These are phyloP conservation scores for Drosophila repleta DNA, from an alignment of 1,140 invertebrate genomes.

Conservation along the genomic window DNA sequence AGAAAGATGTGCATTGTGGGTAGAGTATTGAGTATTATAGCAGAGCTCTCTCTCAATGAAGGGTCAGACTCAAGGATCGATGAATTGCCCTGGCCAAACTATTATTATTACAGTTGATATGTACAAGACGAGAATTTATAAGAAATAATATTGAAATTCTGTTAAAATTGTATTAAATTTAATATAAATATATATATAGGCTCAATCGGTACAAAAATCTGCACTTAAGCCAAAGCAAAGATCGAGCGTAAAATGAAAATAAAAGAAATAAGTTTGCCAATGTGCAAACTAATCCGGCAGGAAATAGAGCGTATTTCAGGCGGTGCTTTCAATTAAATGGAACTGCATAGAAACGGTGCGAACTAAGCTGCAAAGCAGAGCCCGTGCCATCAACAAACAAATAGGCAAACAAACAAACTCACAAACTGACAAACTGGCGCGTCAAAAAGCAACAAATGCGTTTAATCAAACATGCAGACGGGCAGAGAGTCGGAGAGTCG, in stretches of 20 bases:
- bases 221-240: neutral
- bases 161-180: too few species aligned
- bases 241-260: neutral
- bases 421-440: constrained; percentile 55
- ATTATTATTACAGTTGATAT: too few species aligned
- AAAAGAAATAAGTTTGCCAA: neutral
- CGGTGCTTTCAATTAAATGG: constrained; percentile 51
- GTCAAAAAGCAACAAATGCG: constrained; percentile 79
- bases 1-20: too few species aligned
- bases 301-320: constrained; percentile 41
- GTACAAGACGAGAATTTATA: too few species aligned
- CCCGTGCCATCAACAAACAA: constrained; percentile 28
- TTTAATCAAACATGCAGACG: constrained; percentile 76
- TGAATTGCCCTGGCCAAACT: too few species aligned
- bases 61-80: too few species aligned
- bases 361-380: constrained; percentile 46
- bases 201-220: neutral
- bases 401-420: constrained; percentile 23
- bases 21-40: too few species aligned
- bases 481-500: neutral
- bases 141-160: too few species aligned
- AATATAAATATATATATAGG: too few species aligned
- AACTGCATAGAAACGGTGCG: constrained; percentile 21
- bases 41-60: too few species aligned
- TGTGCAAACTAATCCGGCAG: constrained; percentile 26